A percentile compares a stretch with the other conserved stretches of the same genome.
phyloP scores from a whole-genome alignment of 2,888 invertebrate species.

The Drosophila demipolita region DNA sequence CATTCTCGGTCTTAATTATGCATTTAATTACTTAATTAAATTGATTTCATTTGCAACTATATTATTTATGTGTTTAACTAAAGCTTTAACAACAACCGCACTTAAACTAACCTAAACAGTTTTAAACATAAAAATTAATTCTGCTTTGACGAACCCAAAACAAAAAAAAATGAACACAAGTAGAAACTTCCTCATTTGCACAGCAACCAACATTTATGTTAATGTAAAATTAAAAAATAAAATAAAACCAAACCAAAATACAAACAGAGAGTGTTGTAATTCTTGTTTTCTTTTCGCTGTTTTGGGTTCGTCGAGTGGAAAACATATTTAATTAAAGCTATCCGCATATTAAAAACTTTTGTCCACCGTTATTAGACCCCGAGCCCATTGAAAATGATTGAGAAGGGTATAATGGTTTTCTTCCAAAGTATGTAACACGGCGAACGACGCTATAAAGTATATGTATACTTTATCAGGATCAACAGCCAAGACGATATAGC shows the following conservation, averaged over 20 bases:
- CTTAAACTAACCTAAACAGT: neutral
- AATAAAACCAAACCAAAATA: conserved; percentile 36
- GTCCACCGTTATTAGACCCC: neutral
- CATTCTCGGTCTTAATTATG: neutral
- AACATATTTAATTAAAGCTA: conserved; percentile 81
- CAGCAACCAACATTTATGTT: conserved; percentile 66
- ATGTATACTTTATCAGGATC: neutral
- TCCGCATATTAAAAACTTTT: conserved; percentile 81
- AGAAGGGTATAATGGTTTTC: neutral
- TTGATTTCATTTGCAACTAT: neutral
- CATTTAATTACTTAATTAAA: neutral
- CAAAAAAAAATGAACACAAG: conserved; percentile 8
- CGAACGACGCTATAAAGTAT: neutral
- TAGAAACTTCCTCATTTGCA: conserved; percentile 53
- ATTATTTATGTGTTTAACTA: neutral
- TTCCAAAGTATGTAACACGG: neutral
- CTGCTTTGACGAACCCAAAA: conserved; percentile 16
- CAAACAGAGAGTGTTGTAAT: conserved; percentile 34
- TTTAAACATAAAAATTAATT: neutral
- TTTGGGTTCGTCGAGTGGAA: conserved; percentile 74
- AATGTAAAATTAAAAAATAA: conserved; percentile 42
- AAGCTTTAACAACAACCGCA: neutral
- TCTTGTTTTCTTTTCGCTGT: conserved; percentile 34
- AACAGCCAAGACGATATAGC: neutral
- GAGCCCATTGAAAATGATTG: neutral